phyloP scores from a whole-genome alignment of 1,140 invertebrate species.

The Drosophila miranda region DNA sequence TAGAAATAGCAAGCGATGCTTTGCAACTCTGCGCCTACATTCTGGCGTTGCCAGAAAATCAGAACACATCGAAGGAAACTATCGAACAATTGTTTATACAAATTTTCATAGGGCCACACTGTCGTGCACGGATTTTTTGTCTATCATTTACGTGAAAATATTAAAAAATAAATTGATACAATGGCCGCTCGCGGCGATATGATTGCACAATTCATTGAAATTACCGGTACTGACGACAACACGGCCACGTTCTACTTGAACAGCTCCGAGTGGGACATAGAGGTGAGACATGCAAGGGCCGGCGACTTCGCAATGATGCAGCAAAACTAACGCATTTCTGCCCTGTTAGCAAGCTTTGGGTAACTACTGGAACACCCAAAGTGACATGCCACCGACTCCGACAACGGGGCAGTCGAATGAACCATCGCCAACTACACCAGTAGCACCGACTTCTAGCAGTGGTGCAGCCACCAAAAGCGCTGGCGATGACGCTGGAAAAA shows the following conservation, averaged over 20 bases:
- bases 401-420: constrained; percentile 14
- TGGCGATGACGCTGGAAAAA: constrained; percentile 16
- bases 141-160: constrained; percentile 55
- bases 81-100: no score
- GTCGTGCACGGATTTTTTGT: constrained; percentile 53
- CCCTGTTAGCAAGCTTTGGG: constrained; percentile 68
- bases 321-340: constrained; percentile 4
- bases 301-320: constrained; percentile 45
- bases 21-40: no score
- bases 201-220: constrained; percentile 90
- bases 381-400: constrained; percentile 42
- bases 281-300: constrained; percentile 85
- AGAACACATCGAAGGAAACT: no score
- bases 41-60: no score
- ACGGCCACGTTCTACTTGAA: constrained; percentile 95
- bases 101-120: constrained; percentile 33
- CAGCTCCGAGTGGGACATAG: constrained; percentile 93
- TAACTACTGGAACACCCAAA: constrained; percentile 76
- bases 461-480: constrained; percentile 24
- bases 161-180: constrained; percentile 23
- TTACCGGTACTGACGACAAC: constrained; percentile 91
- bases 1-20: no score
- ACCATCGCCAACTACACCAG: constrained; percentile 15
- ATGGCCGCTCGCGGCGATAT: constrained; percentile 84
- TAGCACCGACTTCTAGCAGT: constrained; percentile 20